A percentile compares a stretch with the other conserved stretches of the same genome.
phyloP scores from a whole-genome alignment of 2,888 invertebrate species.

The Prosapia bicincta region DNA sequence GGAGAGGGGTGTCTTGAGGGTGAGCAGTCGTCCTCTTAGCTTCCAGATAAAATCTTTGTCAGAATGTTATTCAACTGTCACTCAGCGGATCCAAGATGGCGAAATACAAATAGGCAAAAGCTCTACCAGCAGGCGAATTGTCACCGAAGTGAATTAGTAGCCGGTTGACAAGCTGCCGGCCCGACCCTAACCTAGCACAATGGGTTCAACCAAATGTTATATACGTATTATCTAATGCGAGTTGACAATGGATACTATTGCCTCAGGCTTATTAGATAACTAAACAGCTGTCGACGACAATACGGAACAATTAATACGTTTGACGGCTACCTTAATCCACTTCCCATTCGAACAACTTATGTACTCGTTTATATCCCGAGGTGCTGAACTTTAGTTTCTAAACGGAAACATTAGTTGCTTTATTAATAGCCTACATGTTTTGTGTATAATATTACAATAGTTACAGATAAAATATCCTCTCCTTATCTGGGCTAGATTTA shows the following conservation, averaged over 20 bases:
- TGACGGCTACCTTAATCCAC: neutral
- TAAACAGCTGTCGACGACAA: neutral
- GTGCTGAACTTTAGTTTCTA: no score
- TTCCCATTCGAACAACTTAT: no score
- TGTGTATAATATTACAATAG: no score
- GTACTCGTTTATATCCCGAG: no score
- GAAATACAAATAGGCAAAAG: conserved; percentile 21
- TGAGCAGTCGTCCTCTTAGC: neutral
- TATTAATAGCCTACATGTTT: no score
- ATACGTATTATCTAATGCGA: neutral
- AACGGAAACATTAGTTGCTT: no score
- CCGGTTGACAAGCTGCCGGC: conserved; percentile 6
- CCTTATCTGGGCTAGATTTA: no score
- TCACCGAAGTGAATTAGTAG: conserved; percentile 25
- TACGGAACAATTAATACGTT: neutral
- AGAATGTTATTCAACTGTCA: conserved; percentile 24
- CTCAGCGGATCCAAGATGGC: conserved; percentile 21
- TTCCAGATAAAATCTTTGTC: neutral
- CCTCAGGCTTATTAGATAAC: neutral
- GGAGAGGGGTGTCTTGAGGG: neutral
- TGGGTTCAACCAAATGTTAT: neutral
- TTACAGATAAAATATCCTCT: no score
- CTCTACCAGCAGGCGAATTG: conserved; percentile 20
- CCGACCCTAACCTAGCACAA: neutral
- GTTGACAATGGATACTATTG: neutral